Evolutionary conservation across 2,113 vertebrate genomes (phyloP).

Genomic region (Mionectes macconnelli): DNA sequence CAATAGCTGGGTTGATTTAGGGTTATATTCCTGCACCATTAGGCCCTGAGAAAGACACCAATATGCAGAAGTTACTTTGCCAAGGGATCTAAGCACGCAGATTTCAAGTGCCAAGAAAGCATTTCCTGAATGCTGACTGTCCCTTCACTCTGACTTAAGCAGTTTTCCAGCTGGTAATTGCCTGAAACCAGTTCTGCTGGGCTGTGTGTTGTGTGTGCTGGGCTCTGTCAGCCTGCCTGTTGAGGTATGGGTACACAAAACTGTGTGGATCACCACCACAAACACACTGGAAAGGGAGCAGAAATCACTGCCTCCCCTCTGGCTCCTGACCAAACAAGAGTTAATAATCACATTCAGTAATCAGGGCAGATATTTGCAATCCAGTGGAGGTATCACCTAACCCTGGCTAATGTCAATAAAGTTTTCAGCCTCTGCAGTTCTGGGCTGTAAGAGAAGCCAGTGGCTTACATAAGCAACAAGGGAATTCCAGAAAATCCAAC

Average conservation of each 20-base stretch:
- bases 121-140: neutral
- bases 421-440: neutral
- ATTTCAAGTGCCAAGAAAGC: constrained; percentile 12
- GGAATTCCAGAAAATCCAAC: constrained; percentile 1
- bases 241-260: neutral
- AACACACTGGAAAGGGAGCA: neutral
- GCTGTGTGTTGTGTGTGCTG: neutral
- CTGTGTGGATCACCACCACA: neutral
- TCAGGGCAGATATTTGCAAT: neutral
- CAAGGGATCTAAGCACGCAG: neutral
- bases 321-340: neutral
- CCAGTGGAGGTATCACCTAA: neutral
- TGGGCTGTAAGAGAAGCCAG: neutral
- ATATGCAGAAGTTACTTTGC: neutral
- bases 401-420: neutral
- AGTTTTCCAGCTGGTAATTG: neutral
- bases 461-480: neutral
- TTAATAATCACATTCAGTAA: neutral
- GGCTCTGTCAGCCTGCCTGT: neutral
- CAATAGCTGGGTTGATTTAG: neutral
- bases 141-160: neutral
- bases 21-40: neutral
- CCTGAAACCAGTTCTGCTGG: neutral
- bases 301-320: neutral
- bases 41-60: neutral